Evolutionary conservation across 1,140 invertebrate species (phyloP).

Genomic region (Sycophaga agraensis): DNA sequence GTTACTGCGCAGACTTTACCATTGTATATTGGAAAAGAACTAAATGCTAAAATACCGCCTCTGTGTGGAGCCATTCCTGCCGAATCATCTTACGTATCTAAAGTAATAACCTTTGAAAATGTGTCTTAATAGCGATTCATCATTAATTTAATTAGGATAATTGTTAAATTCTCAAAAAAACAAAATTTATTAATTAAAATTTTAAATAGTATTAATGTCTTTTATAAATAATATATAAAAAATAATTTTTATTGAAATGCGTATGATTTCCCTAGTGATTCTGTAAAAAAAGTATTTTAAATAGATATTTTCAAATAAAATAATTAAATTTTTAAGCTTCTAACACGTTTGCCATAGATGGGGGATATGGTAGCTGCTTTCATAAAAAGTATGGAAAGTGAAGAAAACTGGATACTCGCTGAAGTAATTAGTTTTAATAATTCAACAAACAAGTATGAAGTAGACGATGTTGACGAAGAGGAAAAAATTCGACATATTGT

Average conservation of each 20-base stretch:
- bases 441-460: conserved; percentile 86
- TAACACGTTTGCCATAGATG: not conserved
- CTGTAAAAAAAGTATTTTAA: too few species aligned
- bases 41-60: conserved; percentile 80
- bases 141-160: not conserved
- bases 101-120: conserved; percentile 52
- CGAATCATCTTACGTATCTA: conserved; percentile 81
- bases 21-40: conserved; percentile 80
- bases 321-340: conserved; percentile 1
- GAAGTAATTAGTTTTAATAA: conserved; percentile 86
- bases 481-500: conserved; percentile 82
- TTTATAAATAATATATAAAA: not conserved
- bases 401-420: conserved; percentile 96
- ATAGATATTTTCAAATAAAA: not conserved
- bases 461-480: conserved; percentile 87
- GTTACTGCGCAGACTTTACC: conserved; percentile 88
- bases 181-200: not conserved
- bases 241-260: not conserved
- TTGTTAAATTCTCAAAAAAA: not conserved
- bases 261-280: too few species aligned
- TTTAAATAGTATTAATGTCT: not conserved
- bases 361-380: conserved; percentile 12
- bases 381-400: conserved; percentile 48
- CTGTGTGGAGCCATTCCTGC: conserved; percentile 89
- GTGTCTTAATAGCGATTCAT: not conserved